phyloP scores from a whole-genome alignment of 2,113 vertebrate genomes.

The Hydropotes inermis region DNA sequence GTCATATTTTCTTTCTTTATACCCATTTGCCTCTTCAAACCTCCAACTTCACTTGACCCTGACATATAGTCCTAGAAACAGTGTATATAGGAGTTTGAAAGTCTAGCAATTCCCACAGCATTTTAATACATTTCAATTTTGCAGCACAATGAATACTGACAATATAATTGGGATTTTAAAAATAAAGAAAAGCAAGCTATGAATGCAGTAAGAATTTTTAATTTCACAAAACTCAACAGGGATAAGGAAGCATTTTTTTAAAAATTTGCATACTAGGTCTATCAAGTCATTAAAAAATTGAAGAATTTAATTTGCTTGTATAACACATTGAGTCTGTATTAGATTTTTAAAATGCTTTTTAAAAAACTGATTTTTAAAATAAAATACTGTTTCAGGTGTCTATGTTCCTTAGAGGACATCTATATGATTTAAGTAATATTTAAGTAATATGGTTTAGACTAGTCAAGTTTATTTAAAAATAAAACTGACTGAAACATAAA shows the following conservation, averaged over 20 bases:
- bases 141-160: slow-evolving; percentile 33
- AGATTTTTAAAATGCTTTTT: neutral
- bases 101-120: slow-evolving; percentile 19
- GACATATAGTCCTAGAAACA: slow-evolving; percentile 48
- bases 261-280: neutral
- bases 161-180: slow-evolving; percentile 62
- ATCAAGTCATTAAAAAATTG: slow-evolving; percentile 59
- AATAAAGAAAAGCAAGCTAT: slow-evolving; percentile 25
- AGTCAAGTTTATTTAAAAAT: slow-evolving; percentile 1
- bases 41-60: slow-evolving; percentile 45
- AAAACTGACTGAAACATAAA: neutral
- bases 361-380: neutral
- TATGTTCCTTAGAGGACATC: neutral
- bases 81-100: slow-evolving; percentile 27
- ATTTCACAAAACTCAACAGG: slow-evolving; percentile 56
- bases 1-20: slow-evolving; percentile 28
- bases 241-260: neutral
- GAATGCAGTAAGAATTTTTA: slow-evolving; percentile 48
- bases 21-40: slow-evolving; percentile 27
- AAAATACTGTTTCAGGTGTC: neutral
- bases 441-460: neutral
- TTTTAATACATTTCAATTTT: neutral
- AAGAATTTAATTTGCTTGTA: slow-evolving; percentile 12
- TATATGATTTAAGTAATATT: neutral
- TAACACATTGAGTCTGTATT: slow-evolving; percentile 15